Conservation (phyloP, 2,888 invertebrate species). For the Mimumesa dahlbomi region DNA sequence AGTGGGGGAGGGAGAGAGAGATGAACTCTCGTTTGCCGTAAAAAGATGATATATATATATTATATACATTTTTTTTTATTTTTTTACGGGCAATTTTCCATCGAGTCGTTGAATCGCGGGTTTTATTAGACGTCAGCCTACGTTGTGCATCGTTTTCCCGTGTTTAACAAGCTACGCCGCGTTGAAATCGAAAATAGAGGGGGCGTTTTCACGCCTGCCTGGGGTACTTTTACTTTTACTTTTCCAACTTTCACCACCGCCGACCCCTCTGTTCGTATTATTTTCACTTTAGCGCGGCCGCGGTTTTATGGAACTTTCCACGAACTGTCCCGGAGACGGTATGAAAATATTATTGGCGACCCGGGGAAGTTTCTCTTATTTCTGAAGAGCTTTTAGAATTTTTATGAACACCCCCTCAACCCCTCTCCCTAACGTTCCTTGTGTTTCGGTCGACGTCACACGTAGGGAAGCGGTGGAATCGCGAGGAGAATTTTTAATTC, state of each 20-base stretch:
- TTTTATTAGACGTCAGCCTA: too few relatives aligned
- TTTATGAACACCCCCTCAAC: conserved; percentile 15
- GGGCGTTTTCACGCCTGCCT: background rate
- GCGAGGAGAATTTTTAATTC: too few relatives aligned
- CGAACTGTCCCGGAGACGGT: background rate
- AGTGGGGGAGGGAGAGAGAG: too few relatives aligned
- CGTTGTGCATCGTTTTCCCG: too few relatives aligned
- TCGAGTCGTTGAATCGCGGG: too few relatives aligned
- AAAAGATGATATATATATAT: too few relatives aligned
- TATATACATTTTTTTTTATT: too few relatives aligned
- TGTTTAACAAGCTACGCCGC: background rate
- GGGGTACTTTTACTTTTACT: conserved; percentile 4
- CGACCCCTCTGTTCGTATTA: background rate
- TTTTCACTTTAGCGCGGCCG: background rate
- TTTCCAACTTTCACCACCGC: background rate
- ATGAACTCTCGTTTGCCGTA: too few relatives aligned
- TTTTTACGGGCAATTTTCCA: too few relatives aligned
- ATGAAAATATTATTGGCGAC: conserved; percentile 22
- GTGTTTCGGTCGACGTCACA: too few relatives aligned
- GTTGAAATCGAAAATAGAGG: background rate
- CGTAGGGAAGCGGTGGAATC: too few relatives aligned
- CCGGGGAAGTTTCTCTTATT: conserved; percentile 1
- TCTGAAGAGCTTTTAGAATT: conserved; percentile 20
- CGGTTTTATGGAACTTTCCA: conserved; percentile 1
- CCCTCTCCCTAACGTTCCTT: too few relatives aligned